Evolutionary conservation across 2,888 invertebrate genomes (phyloP), one percentile per base, ranked within the genome.

Genomic region (Nemotelus pantherinus): DNA sequence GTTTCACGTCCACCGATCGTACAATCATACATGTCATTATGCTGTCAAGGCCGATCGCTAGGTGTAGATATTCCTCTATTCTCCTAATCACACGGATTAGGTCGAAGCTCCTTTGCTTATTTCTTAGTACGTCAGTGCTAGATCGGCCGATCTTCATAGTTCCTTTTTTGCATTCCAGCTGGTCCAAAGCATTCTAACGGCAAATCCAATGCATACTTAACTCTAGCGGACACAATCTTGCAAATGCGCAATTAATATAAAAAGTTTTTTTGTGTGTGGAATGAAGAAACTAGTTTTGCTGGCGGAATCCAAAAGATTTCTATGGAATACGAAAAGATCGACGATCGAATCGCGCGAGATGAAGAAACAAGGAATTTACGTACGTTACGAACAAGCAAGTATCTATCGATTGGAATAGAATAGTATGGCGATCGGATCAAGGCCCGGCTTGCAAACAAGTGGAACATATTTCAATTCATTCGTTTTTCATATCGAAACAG

Each of bases 201-300:
- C 67, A 67, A 67, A 25, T 48, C 50, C 50, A 44, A 48, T 67
- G 50, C 48, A 67, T 67, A 50, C 67, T 50, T 48, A 39, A 67
- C 50, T 67, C 67, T 48, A 39, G 3, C 25, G 25, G 25, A 25
- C 25, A 67, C 67, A 67, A 67, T 67, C 67, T 67, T 67, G 67
- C 67, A 67, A 67, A 44, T 48, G 57, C 25, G 67, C 50, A 67
- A 67, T 67, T 67, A 67, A 67, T 67, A 67, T 50, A 67, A 67
- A 67, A 25, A 25, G 57, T 25, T 7, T 25, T 25, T 25, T 25
- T 25, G 25, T 25, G 25, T 25, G 25, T 25, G 25, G 25, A 25
- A 25, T 25, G 25, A 25, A 25, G 25, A 25, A 25, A 25, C 25
- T 25, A 25, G 25, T 25, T 25, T 25, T 25, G 25, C 25, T 25